phyloP scores from a whole-genome alignment of 2,888 invertebrate genomes.

The Dione juno region DNA sequence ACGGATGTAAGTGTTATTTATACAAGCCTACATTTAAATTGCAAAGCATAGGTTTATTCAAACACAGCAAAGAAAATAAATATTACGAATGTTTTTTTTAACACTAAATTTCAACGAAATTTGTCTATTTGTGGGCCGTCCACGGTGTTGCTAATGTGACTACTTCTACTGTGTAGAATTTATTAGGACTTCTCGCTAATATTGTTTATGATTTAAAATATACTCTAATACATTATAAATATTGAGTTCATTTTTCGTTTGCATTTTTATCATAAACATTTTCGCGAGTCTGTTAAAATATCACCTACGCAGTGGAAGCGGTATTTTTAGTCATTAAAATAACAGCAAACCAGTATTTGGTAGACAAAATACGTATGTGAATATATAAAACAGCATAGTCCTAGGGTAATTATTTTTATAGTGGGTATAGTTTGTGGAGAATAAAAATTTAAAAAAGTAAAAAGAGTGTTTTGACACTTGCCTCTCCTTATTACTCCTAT shows the following conservation, averaged over 20 bases:
- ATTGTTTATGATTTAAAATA: not conserved
- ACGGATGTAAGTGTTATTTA: not conserved
- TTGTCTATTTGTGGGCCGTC: not conserved
- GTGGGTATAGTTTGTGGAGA: not conserved
- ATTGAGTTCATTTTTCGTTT: not conserved
- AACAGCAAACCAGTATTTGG: constrained; percentile 10
- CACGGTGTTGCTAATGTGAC: constrained; percentile 9
- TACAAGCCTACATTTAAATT: constrained; percentile 17
- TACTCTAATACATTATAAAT: not conserved
- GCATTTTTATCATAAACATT: not conserved
- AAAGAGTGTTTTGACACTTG: not conserved
- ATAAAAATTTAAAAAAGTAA: no score
- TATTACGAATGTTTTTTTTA: constrained; percentile 3
- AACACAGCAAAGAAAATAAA: not conserved
- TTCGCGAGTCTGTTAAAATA: constrained; percentile 1
- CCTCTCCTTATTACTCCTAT: not conserved
- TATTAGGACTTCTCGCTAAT: not conserved
- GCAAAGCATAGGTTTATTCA: not conserved
- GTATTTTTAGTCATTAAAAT: constrained; percentile 17
- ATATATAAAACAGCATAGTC: not conserved
- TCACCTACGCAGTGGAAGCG: constrained; percentile 19
- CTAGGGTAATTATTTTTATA: no score
- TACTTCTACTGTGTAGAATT: not conserved
- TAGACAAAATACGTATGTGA: not conserved
- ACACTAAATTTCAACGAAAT: not conserved